Evolutionary conservation across 2,797 vertebrate species (phyloP).

Genomic region (Pseudochirops cupreus): DNA sequence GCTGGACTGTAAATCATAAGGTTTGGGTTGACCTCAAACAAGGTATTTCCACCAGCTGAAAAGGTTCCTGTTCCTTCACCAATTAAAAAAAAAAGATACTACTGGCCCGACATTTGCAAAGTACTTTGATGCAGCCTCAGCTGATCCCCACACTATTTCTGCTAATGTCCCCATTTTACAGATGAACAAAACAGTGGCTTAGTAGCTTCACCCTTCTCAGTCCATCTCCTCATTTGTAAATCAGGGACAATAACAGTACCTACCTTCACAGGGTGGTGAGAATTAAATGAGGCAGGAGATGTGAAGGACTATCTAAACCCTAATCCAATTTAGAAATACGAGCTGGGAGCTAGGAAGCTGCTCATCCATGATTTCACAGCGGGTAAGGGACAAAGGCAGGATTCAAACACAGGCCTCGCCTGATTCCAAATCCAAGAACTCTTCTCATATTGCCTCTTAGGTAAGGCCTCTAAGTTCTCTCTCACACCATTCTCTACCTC

Average conservation of each 20-base stretch:
- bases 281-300: background rate
- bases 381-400: background rate
- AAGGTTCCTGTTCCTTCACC: too few relatives aligned
- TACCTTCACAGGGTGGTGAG: background rate
- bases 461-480: background rate
- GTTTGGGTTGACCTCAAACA: background rate
- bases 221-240: background rate
- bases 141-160: background rate
- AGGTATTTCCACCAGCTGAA: background rate
- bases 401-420: background rate
- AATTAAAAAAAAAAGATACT: background rate
- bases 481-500: background rate
- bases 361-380: constrained; percentile 33
- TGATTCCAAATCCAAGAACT: background rate
- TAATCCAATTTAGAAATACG: background rate
- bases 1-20: background rate
- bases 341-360: background rate
- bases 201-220: background rate
- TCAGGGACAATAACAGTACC: background rate
- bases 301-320: background rate
- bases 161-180: background rate
- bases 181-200: background rate
- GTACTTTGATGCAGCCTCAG: background rate
- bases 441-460: background rate
- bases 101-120: background rate